phyloP scores from a whole-genome alignment of 2,888 invertebrate species.

The Cantharis rustica region DNA sequence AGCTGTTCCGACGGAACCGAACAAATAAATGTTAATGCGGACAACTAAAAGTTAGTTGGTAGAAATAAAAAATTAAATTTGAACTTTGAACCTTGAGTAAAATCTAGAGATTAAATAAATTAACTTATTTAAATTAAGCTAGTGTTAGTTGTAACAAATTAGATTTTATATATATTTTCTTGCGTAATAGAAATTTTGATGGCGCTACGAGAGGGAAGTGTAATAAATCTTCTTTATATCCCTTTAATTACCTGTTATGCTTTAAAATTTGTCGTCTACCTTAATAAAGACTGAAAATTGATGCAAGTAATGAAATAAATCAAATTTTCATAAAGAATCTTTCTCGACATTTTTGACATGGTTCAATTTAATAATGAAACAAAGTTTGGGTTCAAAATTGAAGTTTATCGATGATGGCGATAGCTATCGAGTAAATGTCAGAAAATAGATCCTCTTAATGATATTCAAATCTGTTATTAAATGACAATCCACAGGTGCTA shows the following conservation, averaged over 20 bases:
- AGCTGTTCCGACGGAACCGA: too few relatives aligned
- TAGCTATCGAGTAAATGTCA: conserved; percentile 37
- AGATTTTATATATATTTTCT: not conserved
- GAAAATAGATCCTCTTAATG: conserved; percentile 39
- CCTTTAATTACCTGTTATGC: conserved; percentile 21
- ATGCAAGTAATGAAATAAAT: conserved; percentile 36
- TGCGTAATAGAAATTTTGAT: conserved; percentile 9
- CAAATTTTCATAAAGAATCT: conserved; percentile 6
- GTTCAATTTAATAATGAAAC: conserved; percentile 40
- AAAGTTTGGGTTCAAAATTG: conserved; percentile 25
- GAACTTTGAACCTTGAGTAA: too few relatives aligned
- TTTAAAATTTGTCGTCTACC: conserved; percentile 13
- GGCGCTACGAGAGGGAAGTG: conserved; percentile 2
- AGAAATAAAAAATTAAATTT: too few relatives aligned
- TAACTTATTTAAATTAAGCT: not conserved
- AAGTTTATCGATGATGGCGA: not conserved
- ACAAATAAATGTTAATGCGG: too few relatives aligned
- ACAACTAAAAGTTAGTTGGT: too few relatives aligned
- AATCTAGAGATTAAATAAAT: not conserved
- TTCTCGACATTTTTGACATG: conserved; percentile 28
- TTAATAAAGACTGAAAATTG: conserved; percentile 24
- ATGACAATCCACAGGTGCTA: conserved; percentile 42
- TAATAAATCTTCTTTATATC: conserved; percentile 18
- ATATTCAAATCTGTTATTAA: conserved; percentile 43
- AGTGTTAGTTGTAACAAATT: not conserved